phyloP scores from a whole-genome alignment of 2,113 vertebrate species.

The Microcebus murinus region DNA sequence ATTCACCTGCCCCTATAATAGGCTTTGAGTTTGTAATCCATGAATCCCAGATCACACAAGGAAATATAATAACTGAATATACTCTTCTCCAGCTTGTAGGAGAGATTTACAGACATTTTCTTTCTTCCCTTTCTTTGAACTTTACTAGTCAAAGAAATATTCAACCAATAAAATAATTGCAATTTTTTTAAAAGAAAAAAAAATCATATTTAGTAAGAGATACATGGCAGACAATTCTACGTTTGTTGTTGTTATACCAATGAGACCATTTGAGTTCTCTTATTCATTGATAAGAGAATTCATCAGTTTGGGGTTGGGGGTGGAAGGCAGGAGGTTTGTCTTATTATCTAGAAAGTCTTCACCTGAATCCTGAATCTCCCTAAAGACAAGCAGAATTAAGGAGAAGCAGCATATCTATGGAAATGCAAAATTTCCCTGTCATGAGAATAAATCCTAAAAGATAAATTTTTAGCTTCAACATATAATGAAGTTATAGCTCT shows the following conservation, averaged over 20 bases:
- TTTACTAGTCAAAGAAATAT: neutral
- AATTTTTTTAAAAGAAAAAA: constrained; percentile 26
- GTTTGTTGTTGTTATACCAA: neutral
- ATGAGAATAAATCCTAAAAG: constrained; percentile 69
- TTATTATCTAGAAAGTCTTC: constrained; percentile 26
- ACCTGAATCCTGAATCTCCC: neutral
- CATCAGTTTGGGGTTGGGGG: neutral
- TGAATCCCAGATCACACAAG: neutral
- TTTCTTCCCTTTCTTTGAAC: neutral
- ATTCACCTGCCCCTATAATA: neutral
- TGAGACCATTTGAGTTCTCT: neutral
- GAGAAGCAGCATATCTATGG: constrained; percentile 43
- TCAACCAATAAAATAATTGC: neutral
- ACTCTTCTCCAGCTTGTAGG: neutral
- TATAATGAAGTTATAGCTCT: constrained; percentile 72
- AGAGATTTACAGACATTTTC: neutral
- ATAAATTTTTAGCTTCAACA: constrained; percentile 73
- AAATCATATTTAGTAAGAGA: constrained; percentile 28
- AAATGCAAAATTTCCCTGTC: constrained; percentile 65
- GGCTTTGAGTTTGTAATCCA: neutral
- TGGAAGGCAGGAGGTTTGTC: neutral
- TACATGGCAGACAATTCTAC: neutral
- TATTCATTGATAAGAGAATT: constrained; percentile 3
- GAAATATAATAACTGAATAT: neutral
- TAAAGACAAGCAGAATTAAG: constrained; percentile 49